Evolutionary conservation across 2,888 invertebrate species (phyloP).

Genomic region (Philonicus albiceps): DNA sequence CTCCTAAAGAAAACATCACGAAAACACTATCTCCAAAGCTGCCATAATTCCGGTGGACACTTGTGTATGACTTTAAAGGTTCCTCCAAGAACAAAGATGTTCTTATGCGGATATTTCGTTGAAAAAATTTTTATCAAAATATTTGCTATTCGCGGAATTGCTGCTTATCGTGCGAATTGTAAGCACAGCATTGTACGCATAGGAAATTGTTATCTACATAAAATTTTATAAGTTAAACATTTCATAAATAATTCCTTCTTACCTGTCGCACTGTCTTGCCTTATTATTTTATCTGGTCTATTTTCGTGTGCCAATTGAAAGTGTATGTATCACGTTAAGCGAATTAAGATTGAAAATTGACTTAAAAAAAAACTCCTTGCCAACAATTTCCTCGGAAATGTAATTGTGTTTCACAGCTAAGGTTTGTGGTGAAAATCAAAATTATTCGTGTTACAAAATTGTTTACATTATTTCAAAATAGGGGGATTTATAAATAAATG

Average conservation of each 20-base stretch:
- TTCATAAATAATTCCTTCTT: background rate
- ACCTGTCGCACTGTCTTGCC: background rate
- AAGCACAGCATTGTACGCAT: background rate
- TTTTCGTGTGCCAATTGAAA: background rate
- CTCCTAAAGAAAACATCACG: background rate
- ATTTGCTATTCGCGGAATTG: background rate
- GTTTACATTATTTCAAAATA: slow-evolving; percentile 16
- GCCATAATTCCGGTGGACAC: background rate
- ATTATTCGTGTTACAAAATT: background rate
- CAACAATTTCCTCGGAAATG: background rate
- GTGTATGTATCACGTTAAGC: background rate
- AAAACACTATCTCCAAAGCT: background rate
- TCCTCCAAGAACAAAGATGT: slow-evolving; percentile 16
- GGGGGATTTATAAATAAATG: background rate
- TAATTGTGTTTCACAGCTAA: background rate
- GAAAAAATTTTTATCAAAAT: background rate
- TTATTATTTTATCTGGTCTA: background rate
- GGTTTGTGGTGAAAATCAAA: background rate
- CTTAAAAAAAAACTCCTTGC: background rate
- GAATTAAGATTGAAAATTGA: background rate
- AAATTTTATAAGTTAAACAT: background rate
- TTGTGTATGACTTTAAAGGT: background rate
- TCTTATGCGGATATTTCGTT: background rate
- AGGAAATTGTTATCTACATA: background rate
- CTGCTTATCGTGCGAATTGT: background rate